Conservation (phyloP, 2,113 vertebrate genomes). For the Entomyzon cyanotis region DNA sequence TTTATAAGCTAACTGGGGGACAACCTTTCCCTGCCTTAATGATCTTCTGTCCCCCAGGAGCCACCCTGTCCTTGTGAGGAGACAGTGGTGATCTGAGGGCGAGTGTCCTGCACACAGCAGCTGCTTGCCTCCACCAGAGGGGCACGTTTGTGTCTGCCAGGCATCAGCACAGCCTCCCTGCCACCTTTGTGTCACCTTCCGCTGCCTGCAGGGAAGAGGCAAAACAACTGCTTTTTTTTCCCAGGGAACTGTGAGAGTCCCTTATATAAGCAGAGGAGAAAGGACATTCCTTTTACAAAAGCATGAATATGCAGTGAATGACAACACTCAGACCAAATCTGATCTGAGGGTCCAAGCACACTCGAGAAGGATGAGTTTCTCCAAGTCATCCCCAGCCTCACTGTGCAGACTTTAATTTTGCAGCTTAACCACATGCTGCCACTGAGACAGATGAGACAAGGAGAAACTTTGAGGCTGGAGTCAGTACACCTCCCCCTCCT, state of each 20-base stretch:
- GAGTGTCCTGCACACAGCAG: neutral
- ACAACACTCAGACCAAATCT: neutral
- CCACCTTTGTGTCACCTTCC: neutral
- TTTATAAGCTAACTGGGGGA: neutral
- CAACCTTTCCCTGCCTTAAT: neutral
- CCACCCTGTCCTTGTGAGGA: neutral
- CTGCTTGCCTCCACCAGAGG: neutral
- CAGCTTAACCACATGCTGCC: neutral
- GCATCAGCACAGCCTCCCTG: neutral
- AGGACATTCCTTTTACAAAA: neutral
- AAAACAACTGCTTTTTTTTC: neutral
- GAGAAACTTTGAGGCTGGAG: neutral
- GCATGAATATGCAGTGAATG: neutral
- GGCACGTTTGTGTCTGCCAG: neutral
- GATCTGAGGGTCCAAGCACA: neutral
- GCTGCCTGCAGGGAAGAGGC: neutral
- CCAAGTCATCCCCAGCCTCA: neutral
- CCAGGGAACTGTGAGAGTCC: neutral
- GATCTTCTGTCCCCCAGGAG: neutral
- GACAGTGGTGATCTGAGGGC: neutral
- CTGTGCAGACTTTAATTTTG: neutral
- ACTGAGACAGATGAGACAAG: neutral
- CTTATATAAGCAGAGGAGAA: neutral
- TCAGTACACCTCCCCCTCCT: neutral
- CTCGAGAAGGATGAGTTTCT: neutral